Base-by-base conservation (phyloP, 2,888 invertebrate species). In the Zygothrica quintamaculata region DNA sequence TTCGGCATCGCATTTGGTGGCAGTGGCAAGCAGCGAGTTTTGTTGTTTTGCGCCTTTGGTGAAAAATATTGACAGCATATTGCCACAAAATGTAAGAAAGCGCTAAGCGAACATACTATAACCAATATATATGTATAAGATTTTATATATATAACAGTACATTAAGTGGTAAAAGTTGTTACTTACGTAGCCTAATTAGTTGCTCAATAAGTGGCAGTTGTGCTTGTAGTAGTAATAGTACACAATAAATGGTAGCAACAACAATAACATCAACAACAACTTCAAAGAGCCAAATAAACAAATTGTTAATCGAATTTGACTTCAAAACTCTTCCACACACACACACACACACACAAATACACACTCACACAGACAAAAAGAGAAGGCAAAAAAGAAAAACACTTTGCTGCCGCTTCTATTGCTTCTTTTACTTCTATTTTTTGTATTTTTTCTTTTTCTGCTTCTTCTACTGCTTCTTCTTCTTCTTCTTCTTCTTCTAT, bases 61-160 rank as follows among this genome's bases (percentile, higher is more conserved):
- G 87, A 81, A 81, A 87, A 87, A 87, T 81, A 81, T 87, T 81
- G 87, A 85, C 80, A 87, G 85, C 81, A 66, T 68, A 66, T 69
- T 57, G 84, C 65, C 78, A 59, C 59, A 62, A 73, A 86, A 77
- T 84, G 79, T 84, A 80, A 79, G 78, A 62, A 65, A 44, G 39
- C 46, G 34, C 70, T 59, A 60, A 60, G 53, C 40, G 34, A 26
- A 25, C 47, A 68, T 39, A 59, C n/a, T 18, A 40, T 29, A 36
- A 47, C 57, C 52, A 33, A 72, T 37, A 47, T 57, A 59, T 48
- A 46, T n/a, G n/a, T n/a, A 48, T 52, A 60, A 47, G 65, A 53
- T 33, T 5, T 22, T 5, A 3, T 5, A 22, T 22, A 22, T 22
- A 22, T 22, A 22, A 22, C 18, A 22, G 18, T 22, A 22, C 18